A percentile compares a stretch with the other conserved stretches of the same genome.
These are phyloP conservation scores for Drosophila paracracens DNA, from an alignment of 2,888 invertebrate species.

Conservation along the genomic window DNA sequence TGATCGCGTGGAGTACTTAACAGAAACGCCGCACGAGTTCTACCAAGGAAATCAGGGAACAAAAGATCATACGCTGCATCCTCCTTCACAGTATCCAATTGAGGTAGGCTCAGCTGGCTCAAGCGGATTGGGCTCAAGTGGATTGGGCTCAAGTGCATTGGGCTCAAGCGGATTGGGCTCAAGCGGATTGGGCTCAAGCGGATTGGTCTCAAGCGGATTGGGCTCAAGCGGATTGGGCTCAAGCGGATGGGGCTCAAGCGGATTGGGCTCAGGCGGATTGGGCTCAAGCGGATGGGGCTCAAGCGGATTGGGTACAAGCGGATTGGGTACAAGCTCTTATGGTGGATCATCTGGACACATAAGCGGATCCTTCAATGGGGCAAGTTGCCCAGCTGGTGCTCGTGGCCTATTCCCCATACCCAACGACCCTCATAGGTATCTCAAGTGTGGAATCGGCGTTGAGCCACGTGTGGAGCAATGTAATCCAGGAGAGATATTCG, in stretches of 20 bases:
- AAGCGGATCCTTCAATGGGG: constrained; percentile 2
- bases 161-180: too few species aligned
- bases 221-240: too few species aligned
- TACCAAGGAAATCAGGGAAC: constrained; percentile 22
- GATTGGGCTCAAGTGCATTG: too few species aligned
- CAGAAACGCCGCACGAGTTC: constrained; percentile 61
- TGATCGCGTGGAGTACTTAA: constrained; percentile 79
- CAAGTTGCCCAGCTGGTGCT: constrained; percentile 83
- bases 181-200: too few species aligned
- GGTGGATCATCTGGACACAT: background rate
- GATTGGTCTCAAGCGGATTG: too few species aligned
- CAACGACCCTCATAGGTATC: constrained; percentile 84
- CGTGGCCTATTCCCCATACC: constrained; percentile 87
- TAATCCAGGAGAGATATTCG: constrained; percentile 87
- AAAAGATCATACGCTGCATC: background rate
- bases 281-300: too few species aligned
- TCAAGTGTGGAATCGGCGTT: constrained; percentile 85
- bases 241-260: too few species aligned
- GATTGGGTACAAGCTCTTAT: background rate
- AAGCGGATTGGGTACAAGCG: background rate
- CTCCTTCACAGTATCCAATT: background rate
- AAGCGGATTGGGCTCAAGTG: background rate
- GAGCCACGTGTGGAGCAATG: constrained; percentile 86
- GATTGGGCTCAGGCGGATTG: too few species aligned
- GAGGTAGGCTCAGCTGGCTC: constrained; percentile 10